Base-by-base conservation (phyloP, 2,113 vertebrate genomes). In the Rhineura floridana region DNA sequence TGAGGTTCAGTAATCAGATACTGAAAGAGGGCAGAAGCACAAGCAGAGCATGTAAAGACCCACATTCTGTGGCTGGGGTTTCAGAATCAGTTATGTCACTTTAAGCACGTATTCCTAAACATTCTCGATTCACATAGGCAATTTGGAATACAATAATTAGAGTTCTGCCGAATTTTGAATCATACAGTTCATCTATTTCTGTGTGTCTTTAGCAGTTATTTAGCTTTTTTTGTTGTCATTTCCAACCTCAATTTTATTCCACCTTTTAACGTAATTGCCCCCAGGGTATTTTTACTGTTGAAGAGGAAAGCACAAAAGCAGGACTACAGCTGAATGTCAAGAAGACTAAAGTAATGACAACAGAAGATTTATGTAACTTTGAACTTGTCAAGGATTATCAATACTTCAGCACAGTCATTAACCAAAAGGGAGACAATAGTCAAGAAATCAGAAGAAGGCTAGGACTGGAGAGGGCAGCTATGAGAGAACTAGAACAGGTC, bases 1-100 rank as follows among this genome's bases (percentile, higher is more conserved):
- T 70, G 79, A 70, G 79, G 63, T 52, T 87, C 63, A 55, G 11
- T 85, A 77, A 62, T 73, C 50, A 78, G 8, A 81, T 83, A 81
- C 83, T 48, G 77, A 85, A 6, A 69, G 70, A 2, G 42, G 80
- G 11, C 44, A 2, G n/a, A 13, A 25, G 21, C 9, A 39, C 1
- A 2, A 1, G 2, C 28, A 12, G 44, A 19, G 21, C 23, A 17
- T 4, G 0, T 11, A 46, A 82, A 28, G 52, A 39, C 52, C 17
- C 46, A 28, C 4, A 25, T 46, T 23, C 36, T 81, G 69, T 7
- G 12, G 65, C 15, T 72, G 69, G 39, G 2, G 15, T 28, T 82
- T 83, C 52, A 48, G 52, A 36, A n/a, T 4, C 33, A 12, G 4
- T 59, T 23, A n/a, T 75, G 52, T 82, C 55, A 25, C 36, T 21